phyloP scores from a whole-genome alignment of 2,113 vertebrate genomes.

The Dipodomys stephensi region DNA sequence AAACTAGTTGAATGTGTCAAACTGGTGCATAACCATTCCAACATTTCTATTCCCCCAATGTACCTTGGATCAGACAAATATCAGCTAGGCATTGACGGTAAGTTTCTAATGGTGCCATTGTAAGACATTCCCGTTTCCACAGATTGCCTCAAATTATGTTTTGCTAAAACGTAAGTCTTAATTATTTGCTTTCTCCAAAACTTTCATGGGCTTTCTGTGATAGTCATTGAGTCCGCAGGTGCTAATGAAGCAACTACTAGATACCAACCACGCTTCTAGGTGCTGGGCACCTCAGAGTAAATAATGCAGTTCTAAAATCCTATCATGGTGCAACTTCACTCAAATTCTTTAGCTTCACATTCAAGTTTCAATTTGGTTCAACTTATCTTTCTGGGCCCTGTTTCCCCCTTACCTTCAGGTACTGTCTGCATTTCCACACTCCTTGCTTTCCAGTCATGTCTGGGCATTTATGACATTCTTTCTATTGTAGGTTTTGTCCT shows the following conservation, averaged over 20 bases:
- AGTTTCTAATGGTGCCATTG: not conserved
- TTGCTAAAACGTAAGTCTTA: conserved; percentile 20
- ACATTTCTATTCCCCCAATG: not conserved
- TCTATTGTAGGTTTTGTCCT: not conserved
- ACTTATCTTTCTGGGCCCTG: not conserved
- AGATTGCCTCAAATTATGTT: not conserved
- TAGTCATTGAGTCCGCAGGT: not conserved
- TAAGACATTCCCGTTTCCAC: not conserved
- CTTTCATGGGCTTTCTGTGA: not conserved
- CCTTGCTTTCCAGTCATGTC: not conserved
- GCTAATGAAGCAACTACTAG: not conserved
- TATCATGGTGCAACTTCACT: not conserved
- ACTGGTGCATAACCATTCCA: no score
- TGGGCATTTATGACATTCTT: not conserved
- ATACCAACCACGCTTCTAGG: not conserved
- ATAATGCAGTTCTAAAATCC: not conserved
- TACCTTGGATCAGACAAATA: not conserved
- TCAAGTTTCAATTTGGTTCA: not conserved
- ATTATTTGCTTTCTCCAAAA: not conserved
- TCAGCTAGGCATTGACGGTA: not conserved
- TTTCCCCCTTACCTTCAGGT: not conserved
- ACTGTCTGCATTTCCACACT: not conserved
- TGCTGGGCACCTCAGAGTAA: not conserved
- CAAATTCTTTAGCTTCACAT: not conserved
- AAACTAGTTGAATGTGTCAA: not conserved